Base-by-base conservation (phyloP, 2,888 invertebrate genomes). In the Philereme transversata region DNA sequence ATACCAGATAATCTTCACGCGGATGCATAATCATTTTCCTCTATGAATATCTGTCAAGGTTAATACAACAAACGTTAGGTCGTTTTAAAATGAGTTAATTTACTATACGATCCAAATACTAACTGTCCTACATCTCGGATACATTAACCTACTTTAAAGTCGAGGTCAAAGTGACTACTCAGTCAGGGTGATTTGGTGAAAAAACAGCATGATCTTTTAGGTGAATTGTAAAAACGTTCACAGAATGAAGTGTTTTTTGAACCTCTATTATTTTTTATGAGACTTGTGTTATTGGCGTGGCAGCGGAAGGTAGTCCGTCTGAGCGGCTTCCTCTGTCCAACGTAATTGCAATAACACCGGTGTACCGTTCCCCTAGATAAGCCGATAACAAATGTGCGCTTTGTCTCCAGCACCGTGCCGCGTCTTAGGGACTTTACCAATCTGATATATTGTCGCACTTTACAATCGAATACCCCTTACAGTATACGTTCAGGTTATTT, bases 121-220 rank as follows among this genome's bases (percentile, higher is more conserved):
- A 72, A 77, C 70, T 82, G 86, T 77, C 79, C 86, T 76, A 86
- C 84, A 87, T 89, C 75, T 79, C 73, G 77, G 76, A 81, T 77
- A 82, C 86, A 87, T 90, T 90, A 89, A 87, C 88, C 88, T 78
- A 89, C 81, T 88, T 90, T 80, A 76, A 78, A 80, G 70, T 76
- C 79, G 82, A 86, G 86, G 85, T 76, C 83, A 73, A 69, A 73
- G 65, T 76, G 69, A 81, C 78, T 76, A 82, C 76, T 79, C 71
- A 76, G 81, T 80, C 80, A 82, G 74, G 75, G 73, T 74, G 73
- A 79, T 78, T 77, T 68, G 73, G 68, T 66, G 58, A 58, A 68
- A 67, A 65, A 49, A 59, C 57, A 11, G 51, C 44, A 54, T 35
- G 53, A 51, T 53, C 38, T 36, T 57, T 55, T 60, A 52, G 51